Evolutionary conservation across 2,888 invertebrate genomes (phyloP), one percentile per base, ranked within the genome.

Genomic region (Meloe dianella): DNA sequence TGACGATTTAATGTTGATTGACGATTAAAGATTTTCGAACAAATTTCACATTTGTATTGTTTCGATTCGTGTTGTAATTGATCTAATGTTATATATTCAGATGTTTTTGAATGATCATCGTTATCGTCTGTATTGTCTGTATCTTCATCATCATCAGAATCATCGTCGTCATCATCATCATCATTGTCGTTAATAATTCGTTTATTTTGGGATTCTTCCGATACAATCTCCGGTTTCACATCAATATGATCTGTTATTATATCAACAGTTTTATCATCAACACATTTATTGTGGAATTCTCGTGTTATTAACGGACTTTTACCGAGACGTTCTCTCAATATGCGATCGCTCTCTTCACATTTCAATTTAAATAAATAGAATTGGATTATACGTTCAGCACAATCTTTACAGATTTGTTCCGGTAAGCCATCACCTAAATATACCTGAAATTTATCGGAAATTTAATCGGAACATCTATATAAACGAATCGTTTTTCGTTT

Each of bases 341-440:
- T 73, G 58, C 72, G 75, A 74, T 87, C 86, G 3, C 85, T 84
- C 60, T 81, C 80, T 70, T 86, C 84, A 69, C 85, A 86, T 74
- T 84, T 81, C 65, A 81, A 76, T 73, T 86, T 86, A 73, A 87
- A 87, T 56, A 82, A 77, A 75, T 87, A 87, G 10, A 87, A 80
- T 8, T 85, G 80, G 64, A 87, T 81, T 17, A 89, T 82, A 63
- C 84, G 82, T 66, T 83, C 83, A 0, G 85, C 84, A 78, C 90
- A 91, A 8, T 83, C 81, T 69, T 82, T 74, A 75, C 90, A 91
- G 59, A 90, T 82, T 63, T 85, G 85, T 75, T 89, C 87, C 0
- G 90, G 89, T 63, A 90, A 78, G 47, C 87, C 87, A 82, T 90
- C 90, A 51, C 85, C 85, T 20, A 81, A 69, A 17, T 81, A 80